phyloP scores from a whole-genome alignment of 2,797 vertebrate species.

The Triplophysa yarkandensis region DNA sequence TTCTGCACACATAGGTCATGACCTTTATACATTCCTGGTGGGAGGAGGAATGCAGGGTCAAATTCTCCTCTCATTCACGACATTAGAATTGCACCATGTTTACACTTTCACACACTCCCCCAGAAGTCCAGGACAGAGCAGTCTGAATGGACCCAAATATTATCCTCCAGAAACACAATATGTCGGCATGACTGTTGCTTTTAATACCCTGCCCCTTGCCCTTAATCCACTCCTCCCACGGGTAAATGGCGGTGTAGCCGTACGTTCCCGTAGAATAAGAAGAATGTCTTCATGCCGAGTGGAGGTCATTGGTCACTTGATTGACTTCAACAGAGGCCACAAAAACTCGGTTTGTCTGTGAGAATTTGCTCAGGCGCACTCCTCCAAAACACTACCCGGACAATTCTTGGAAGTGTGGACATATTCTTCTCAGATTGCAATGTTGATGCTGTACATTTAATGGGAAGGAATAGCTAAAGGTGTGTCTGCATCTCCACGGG shows the following conservation, averaged over 20 bases:
- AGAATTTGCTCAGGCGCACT: constrained; percentile 46
- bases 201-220: constrained; percentile 66
- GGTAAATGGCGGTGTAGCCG: constrained; percentile 53
- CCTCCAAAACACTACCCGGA: constrained; percentile 17
- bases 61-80: constrained; percentile 16
- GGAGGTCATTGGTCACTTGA: constrained; percentile 53
- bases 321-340: constrained; percentile 55
- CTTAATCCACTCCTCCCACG: constrained; percentile 67
- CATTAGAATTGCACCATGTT: constrained; percentile 52
- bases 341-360: constrained; percentile 41
- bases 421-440: constrained; percentile 32
- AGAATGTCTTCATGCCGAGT: constrained; percentile 63
- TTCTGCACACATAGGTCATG: background rate
- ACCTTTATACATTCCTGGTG: background rate
- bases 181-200: constrained; percentile 69
- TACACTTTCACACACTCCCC: constrained; percentile 65
- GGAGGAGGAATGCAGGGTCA: background rate
- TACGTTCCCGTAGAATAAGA: constrained; percentile 60
- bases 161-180: constrained; percentile 73
- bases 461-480: constrained; percentile 57
- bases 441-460: constrained; percentile 48
- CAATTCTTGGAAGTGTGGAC: constrained; percentile 49
- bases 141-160: constrained; percentile 70
- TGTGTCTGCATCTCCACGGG: constrained; percentile 64
- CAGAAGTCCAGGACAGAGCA: constrained; percentile 54